Evolutionary conservation across 2,888 invertebrate genomes (phyloP).

Genomic region (Subacronicta megacephala): DNA sequence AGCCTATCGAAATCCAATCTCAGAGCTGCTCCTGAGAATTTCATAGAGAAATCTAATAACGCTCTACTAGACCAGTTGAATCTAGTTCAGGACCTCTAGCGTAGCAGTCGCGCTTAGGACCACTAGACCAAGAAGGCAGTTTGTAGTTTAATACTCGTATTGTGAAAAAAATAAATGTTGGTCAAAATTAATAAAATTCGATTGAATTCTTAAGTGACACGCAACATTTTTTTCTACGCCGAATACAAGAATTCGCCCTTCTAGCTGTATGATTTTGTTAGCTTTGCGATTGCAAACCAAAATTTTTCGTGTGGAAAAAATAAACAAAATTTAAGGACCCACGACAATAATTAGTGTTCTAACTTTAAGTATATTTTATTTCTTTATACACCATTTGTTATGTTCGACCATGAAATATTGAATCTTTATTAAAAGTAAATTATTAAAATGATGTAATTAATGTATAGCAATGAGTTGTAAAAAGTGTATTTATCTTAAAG

Average conservation of each 20-base stretch:
- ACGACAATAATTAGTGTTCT: conserved; percentile 86
- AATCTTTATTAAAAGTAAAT: conserved; percentile 56
- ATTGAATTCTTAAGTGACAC: neutral
- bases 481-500: conserved; percentile 55
- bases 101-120: no score
- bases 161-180: no score
- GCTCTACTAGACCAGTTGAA: no score
- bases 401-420: conserved; percentile 52
- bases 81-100: no score
- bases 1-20: no score
- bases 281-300: conserved; percentile 29
- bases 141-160: no score
- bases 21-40: no score
- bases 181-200: no score
- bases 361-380: conserved; percentile 61
- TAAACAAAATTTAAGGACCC: conserved; percentile 68
- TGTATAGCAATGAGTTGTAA: conserved; percentile 58
- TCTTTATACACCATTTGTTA: conserved; percentile 47
- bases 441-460: conserved; percentile 50
- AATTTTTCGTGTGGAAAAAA: conserved; percentile 51
- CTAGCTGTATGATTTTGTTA: conserved; percentile 29
- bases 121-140: no score
- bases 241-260: conserved; percentile 21
- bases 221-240: conserved; percentile 18
- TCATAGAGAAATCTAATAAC: no score